Evolutionary conservation across 2,113 vertebrate species (phyloP).

Genomic region (Glaucomys volans): DNA sequence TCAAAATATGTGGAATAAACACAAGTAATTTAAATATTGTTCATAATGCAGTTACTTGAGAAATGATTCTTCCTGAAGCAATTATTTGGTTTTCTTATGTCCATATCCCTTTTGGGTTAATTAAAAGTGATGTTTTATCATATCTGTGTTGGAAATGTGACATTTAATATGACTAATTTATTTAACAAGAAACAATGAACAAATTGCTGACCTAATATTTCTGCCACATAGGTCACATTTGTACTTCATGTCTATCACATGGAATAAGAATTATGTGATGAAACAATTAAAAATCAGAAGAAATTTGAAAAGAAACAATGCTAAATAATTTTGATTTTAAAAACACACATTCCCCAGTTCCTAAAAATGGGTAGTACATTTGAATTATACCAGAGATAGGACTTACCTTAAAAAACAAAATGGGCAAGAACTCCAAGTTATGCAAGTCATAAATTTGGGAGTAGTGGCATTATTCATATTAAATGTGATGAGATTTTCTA

Average conservation of each 20-base stretch:
- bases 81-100: slow-evolving; percentile 65
- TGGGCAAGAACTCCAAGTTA: background rate
- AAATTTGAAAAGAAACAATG: background rate
- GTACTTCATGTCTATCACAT: background rate
- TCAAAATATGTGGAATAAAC: slow-evolving; percentile 70
- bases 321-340: background rate
- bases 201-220: slow-evolving; percentile 59
- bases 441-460: background rate
- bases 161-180: slow-evolving; percentile 51
- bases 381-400: background rate
- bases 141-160: slow-evolving; percentile 60
- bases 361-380: background rate
- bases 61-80: slow-evolving; percentile 79
- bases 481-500: slow-evolving; percentile 35
- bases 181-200: slow-evolving; percentile 49
- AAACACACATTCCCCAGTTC: background rate
- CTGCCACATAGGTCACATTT: slow-evolving; percentile 15
- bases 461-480: background rate
- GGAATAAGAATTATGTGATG: background rate
- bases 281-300: slow-evolving; percentile 24
- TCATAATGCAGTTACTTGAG: slow-evolving; percentile 68
- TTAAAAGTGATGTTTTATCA: slow-evolving; percentile 71
- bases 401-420: background rate
- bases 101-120: slow-evolving; percentile 67
- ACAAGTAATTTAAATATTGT: slow-evolving; percentile 80